A percentile compares a stretch with the other conserved stretches of the same genome.
phyloP scores from a whole-genome alignment of 2,113 vertebrate species.

The Camelus dromedarius region DNA sequence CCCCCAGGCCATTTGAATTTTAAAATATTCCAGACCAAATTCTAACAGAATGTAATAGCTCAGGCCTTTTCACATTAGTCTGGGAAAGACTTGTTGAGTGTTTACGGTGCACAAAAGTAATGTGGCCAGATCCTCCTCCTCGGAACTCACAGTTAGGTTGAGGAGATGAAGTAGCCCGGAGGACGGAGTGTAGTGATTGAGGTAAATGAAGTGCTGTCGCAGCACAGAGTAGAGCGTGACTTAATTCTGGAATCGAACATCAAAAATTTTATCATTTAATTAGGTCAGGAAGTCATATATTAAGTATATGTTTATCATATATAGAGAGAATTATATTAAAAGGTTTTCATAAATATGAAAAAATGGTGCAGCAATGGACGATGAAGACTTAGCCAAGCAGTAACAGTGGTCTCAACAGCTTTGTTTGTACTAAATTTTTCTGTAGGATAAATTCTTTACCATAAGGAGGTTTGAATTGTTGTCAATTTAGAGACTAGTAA shows the following conservation, averaged over 20 bases:
- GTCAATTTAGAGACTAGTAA: neutral
- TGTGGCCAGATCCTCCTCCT: neutral
- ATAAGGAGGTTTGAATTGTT: neutral
- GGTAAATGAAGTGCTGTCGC: neutral
- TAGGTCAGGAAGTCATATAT: neutral
- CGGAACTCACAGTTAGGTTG: neutral
- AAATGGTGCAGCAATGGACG: neutral
- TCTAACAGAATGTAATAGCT: neutral
- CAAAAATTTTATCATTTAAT: neutral
- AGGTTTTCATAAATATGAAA: conserved; percentile 15
- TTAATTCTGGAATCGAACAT: neutral
- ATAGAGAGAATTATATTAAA: neutral
- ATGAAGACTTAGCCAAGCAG: neutral
- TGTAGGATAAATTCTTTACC: neutral
- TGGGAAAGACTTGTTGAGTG: neutral
- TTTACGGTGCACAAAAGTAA: neutral
- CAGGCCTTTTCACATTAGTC: neutral
- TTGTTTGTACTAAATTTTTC: conserved; percentile 5
- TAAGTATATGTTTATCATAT: neutral
- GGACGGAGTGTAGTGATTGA: neutral
- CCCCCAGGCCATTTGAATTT: neutral
- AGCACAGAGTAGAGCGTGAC: neutral
- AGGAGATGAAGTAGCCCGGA: neutral
- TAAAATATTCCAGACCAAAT: conserved; percentile 31
- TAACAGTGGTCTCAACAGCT: neutral